Percentiles rank a stretch among this genome's conserved stretches.
Conservation (phyloP, 2,888 invertebrate species). For the Carcina quercana region DNA sequence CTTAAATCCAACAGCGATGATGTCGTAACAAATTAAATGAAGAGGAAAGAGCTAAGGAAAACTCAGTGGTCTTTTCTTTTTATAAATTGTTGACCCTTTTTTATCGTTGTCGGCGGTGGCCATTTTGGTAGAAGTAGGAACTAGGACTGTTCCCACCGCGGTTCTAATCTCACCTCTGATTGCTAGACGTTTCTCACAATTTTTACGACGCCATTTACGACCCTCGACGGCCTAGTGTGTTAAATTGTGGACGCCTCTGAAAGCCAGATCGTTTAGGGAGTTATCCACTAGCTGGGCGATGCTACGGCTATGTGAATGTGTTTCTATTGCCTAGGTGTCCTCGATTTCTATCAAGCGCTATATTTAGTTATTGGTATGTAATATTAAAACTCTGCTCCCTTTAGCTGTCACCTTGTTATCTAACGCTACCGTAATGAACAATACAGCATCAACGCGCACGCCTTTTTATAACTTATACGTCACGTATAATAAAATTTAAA, state of each 20-base stretch:
- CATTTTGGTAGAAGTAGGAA: slow-evolving; percentile 19
- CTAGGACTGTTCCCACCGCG: slow-evolving; percentile 28
- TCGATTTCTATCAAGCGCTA: too few relatives aligned
- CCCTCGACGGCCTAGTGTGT: slow-evolving; percentile 28
- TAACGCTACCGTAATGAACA: too few relatives aligned
- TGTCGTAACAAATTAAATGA: slow-evolving; percentile 27
- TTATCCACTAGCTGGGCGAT: too few relatives aligned
- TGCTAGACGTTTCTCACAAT: slow-evolving; percentile 51
- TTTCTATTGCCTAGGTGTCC: too few relatives aligned
- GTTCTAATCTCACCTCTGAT: slow-evolving; percentile 59
- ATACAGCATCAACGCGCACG: too few relatives aligned
- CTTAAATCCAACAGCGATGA: slow-evolving; percentile 26
- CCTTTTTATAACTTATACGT: too few relatives aligned
- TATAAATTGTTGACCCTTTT: slow-evolving; percentile 51
- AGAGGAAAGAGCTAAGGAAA: slow-evolving; percentile 21
- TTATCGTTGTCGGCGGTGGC: slow-evolving; percentile 37
- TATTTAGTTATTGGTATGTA: too few relatives aligned
- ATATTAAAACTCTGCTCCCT: too few relatives aligned
- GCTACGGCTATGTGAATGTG: too few relatives aligned
- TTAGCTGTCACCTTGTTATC: too few relatives aligned
- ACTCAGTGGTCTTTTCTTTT: slow-evolving; percentile 23
- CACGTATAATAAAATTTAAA: too few relatives aligned
- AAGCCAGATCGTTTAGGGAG: slow-evolving; percentile 20
- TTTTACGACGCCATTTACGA: slow-evolving; percentile 54
- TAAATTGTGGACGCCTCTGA: slow-evolving; percentile 41